Percentiles rank a stretch among this genome's conserved stretches.
Conservation (phyloP, 1,140 invertebrate genomes). For the Chymomyza costata region DNA sequence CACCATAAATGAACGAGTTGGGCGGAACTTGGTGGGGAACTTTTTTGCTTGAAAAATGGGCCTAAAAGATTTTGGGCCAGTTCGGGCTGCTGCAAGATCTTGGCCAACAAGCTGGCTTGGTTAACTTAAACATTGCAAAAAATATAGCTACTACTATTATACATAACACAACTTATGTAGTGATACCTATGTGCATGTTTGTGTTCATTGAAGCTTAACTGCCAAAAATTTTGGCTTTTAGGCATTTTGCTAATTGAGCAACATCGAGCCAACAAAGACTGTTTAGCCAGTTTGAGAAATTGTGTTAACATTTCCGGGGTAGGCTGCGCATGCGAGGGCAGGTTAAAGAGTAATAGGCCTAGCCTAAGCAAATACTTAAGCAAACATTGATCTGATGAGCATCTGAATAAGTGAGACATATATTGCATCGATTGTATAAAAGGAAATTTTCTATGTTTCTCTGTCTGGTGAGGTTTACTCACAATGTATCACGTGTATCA, state of each 20-base stretch:
- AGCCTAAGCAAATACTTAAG: too few species aligned
- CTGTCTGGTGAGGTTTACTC: too few species aligned
- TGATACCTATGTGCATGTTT: conserved; percentile 39
- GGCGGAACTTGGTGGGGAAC: neutral
- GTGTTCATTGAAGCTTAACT: conserved; percentile 38
- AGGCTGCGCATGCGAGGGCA: conserved; percentile 41
- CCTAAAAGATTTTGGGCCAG: neutral
- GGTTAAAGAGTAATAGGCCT: too few species aligned
- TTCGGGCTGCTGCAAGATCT: neutral
- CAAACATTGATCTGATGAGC: too few species aligned
- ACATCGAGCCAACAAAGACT: conserved; percentile 42
- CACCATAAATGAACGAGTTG: conserved; percentile 68
- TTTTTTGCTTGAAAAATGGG: conserved; percentile 4
- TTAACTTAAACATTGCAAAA: too few species aligned
- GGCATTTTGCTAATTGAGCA: conserved; percentile 64
- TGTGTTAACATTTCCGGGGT: conserved; percentile 65
- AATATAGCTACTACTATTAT: conserved; percentile 6
- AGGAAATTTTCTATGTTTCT: too few species aligned
- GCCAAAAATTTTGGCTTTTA: conserved; percentile 40
- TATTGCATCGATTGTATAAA: too few species aligned
- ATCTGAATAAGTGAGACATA: too few species aligned
- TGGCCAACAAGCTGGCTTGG: too few species aligned
- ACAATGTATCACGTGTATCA: too few species aligned
- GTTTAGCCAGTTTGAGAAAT: conserved; percentile 47
- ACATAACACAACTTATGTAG: conserved; percentile 32